Evolutionary conservation across 2,888 invertebrate species (phyloP), one percentile per base, ranked within the genome.

Genomic region (Apoda limacodes): DNA sequence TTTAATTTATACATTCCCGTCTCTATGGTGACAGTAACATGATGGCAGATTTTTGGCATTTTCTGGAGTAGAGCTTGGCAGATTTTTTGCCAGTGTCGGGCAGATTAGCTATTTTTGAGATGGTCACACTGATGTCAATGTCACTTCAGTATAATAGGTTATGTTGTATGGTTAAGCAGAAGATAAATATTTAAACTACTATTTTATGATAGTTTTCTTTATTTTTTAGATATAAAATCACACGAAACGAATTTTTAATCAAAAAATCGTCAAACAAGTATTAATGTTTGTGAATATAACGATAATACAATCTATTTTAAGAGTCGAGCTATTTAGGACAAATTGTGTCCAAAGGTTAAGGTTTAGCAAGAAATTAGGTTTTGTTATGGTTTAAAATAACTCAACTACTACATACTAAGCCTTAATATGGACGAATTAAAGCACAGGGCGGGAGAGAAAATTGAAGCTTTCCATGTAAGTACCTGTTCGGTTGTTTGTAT

Each of bases 261-360:
- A 24, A 28, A 24, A 27, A 32, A 34, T 22, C n/a, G n/a, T n/a
- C n/a, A n/a, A n/a, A n/a, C n/a, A n/a, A n/a, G n/a, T n/a, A n/a
- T n/a, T n/a, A n/a, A n/a, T n/a, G n/a, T n/a, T n/a, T n/a, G n/a
- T n/a, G n/a, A n/a, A n/a, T n/a, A n/a, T n/a, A n/a, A n/a, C n/a
- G n/a, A n/a, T n/a, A n/a, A n/a, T n/a, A 53, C 43, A 48, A 52
- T 75, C 78, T 78, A 78, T 78, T 78, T 78, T 70, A 48, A 61
- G 66, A 61, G 43, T 46, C 40, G 48, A 58, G 39, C n/a, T 65
- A 71, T 72, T 67, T 66, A 60, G 65, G 63, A 56, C 70, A 57
- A 57, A 59, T 67, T 63, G 55, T 58, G 72, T 65, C 56, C 80
- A 78, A 76, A 78, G 78, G 78, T 78, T 64, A 70, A 75, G 67